phyloP scores from a whole-genome alignment of 92 coral and sea anemone species.

The Virgularia gustaviana region DNA sequence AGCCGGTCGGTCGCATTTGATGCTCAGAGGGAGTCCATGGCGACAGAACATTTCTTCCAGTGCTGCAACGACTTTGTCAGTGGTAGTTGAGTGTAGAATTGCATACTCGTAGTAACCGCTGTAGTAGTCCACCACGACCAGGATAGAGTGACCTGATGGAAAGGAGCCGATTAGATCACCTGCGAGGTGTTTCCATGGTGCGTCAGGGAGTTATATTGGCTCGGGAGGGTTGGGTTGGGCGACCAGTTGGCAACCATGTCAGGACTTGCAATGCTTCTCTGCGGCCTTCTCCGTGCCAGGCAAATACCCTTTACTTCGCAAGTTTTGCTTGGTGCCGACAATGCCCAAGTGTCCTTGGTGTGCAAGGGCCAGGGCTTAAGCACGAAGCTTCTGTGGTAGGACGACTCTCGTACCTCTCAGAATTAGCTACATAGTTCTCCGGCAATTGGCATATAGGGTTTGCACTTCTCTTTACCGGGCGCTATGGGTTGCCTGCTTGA shows the following conservation, averaged over 20 bases:
- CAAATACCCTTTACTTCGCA: constrained; percentile 60
- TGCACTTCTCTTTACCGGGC: constrained; percentile 40
- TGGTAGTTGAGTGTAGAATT: constrained; percentile 41
- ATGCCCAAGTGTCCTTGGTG: constrained; percentile 17
- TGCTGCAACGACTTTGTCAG: constrained; percentile 28
- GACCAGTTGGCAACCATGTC: constrained; percentile 53
- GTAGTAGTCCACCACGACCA: background rate
- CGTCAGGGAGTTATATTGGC: constrained; percentile 46
- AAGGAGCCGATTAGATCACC: constrained; percentile 51
- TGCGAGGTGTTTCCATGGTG: constrained; percentile 59
- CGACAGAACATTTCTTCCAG: constrained; percentile 46
- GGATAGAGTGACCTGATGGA: constrained; percentile 52
- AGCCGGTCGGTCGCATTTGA: constrained; percentile 54
- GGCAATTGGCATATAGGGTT: constrained; percentile 38
- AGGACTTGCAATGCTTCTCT: constrained; percentile 44
- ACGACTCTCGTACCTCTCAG: constrained; percentile 34
- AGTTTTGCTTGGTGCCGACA: constrained; percentile 42
- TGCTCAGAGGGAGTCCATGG: constrained; percentile 36
- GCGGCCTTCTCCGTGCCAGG: constrained; percentile 53
- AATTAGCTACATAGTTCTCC: constrained; percentile 19
- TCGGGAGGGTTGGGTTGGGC: constrained; percentile 59
- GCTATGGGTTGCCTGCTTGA: constrained; percentile 14
- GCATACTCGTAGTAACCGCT: constrained; percentile 15
- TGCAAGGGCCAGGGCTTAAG: constrained; percentile 12
- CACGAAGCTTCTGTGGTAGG: constrained; percentile 10